Evolutionary conservation across 1,140 invertebrate species (phyloP), one percentile per base, ranked within the genome.

Genomic region (Aphidius ervi): DNA sequence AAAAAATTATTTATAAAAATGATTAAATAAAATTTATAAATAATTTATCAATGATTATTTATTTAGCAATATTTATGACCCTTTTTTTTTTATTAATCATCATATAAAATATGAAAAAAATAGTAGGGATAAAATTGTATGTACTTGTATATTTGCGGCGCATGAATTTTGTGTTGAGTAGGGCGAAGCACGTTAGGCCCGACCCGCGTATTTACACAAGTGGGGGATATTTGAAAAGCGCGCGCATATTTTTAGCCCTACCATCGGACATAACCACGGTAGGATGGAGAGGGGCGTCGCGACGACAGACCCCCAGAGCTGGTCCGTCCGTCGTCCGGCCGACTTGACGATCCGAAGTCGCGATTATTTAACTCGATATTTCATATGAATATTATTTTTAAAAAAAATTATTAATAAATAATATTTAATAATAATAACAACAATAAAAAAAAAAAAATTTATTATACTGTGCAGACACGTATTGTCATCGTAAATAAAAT

Each of bases 241-340:
- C 69, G 70, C 70, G 70, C 70, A 72, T 61, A 49, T 48, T 56
- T 48, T 62, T 66, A 62, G 53, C 61, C 65, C 63, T 62, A 66
- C 65, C 67, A 58, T 56, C 49, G 54, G 31, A 41, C 42, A 10
- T 20, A 47, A 46, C 61, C 53, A 61, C 31, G 56, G 56, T 57
- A 61, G 52, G 70, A 63, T 59, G 65, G 65, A 65, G 66, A 66
- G 71, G 68, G 71, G 72, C 69, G 70, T 72, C 69, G 67, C 71
- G 70, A 73, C 70, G 71, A 70, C 70, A 64, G 72, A 70, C 67
- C 70, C 67, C 68, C 66, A 70, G 70, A 70, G 70, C 70, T 71
- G 70, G 70, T 71, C 68, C 70, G 70, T 72, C 69, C 68, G 74
- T 75, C 76, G 76, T 78, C 76, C 78, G 76, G 76, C 78, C 75